phyloP scores from a whole-genome alignment of 1,140 invertebrate species.

The Brachionus plicatilis region DNA sequence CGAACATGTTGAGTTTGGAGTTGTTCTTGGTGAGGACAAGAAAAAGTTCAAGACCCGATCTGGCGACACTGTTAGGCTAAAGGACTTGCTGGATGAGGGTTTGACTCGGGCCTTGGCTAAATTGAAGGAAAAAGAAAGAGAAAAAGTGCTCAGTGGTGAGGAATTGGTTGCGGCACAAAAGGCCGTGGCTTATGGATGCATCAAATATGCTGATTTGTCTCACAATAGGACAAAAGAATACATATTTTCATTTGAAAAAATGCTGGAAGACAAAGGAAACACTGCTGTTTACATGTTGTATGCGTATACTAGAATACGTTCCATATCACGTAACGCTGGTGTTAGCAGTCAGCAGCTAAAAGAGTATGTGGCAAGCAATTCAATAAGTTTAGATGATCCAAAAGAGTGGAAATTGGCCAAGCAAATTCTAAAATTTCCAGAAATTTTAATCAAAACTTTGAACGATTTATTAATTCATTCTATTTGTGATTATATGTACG shows the following conservation, averaged over 20 bases:
- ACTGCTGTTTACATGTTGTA: slow-evolving; percentile 97
- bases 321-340: slow-evolving; percentile 73
- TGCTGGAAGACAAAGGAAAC: slow-evolving; percentile 97
- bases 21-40: slow-evolving; percentile 89
- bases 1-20: slow-evolving; percentile 89
- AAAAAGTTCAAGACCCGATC: slow-evolving; percentile 99
- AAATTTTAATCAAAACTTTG: slow-evolving; percentile 74
- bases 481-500: slow-evolving; percentile 91
- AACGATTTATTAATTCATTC: slow-evolving; percentile 79
- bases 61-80: slow-evolving; percentile 84
- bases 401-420: slow-evolving; percentile 93
- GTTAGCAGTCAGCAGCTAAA: slow-evolving; percentile 47
- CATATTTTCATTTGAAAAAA: slow-evolving; percentile 96
- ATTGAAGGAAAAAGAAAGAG: slow-evolving; percentile 79
- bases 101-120: slow-evolving; percentile 75
- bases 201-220: slow-evolving; percentile 93
- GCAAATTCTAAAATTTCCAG: slow-evolving; percentile 71
- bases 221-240: slow-evolving; percentile 91
- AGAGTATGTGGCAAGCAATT: slow-evolving; percentile 56
- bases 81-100: slow-evolving; percentile 89
- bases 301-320: slow-evolving; percentile 80
- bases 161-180: slow-evolving; percentile 79
- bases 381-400: slow-evolving; percentile 72
- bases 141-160: slow-evolving; percentile 72
- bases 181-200: slow-evolving; percentile 92